Evolutionary conservation across 35 echinoderm and acorn worm genomes (phyloP).

Genomic region (Ophiothrix spiculata): DNA sequence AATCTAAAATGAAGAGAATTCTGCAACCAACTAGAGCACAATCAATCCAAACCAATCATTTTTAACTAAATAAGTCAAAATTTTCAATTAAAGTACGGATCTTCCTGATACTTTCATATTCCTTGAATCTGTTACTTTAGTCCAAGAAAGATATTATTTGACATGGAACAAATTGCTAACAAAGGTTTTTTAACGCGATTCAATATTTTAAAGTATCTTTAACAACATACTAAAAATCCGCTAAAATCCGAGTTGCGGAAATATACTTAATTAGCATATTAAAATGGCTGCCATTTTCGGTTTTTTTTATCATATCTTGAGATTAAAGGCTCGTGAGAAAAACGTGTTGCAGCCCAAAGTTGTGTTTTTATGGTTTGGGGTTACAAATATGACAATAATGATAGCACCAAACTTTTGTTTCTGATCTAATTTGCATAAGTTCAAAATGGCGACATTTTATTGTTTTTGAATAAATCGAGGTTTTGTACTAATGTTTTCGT

Average conservation of each 20-base stretch:
- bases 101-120: too few species aligned
- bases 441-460: constrained; percentile 1
- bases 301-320: not conserved
- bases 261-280: not conserved
- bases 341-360: not conserved
- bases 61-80: too few species aligned
- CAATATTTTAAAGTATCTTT: not conserved
- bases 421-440: not conserved
- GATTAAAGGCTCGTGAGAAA: not conserved
- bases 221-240: not conserved
- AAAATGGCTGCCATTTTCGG: not conserved
- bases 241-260: not conserved
- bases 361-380: not conserved
- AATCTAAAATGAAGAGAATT: too few species aligned
- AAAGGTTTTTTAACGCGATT: not conserved
- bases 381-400: not conserved
- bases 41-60: too few species aligned
- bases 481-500: not conserved
- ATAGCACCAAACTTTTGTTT: not conserved
- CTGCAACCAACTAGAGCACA: too few species aligned
- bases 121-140: too few species aligned
- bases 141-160: not conserved
- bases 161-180: not conserved
- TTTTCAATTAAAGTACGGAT: too few species aligned
- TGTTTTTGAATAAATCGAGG: not conserved